Evolutionary conservation across 2,888 invertebrate genomes (phyloP).

Genomic region (Capitulum mitella): DNA sequence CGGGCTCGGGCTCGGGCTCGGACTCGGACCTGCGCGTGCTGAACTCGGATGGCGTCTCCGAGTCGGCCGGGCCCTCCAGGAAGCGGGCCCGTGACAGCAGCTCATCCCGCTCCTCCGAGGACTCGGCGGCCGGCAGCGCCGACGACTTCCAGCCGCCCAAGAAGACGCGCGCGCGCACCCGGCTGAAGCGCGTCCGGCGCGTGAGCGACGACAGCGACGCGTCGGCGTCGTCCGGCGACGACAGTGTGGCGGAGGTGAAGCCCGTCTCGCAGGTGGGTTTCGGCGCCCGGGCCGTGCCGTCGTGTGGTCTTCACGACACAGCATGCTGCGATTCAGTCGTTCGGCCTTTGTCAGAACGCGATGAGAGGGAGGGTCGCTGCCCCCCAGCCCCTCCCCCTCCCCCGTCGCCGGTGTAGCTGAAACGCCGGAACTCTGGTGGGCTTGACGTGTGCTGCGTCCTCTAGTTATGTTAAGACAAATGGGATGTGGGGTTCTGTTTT

Average conservation of each 20-base stretch:
- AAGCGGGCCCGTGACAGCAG: neutral
- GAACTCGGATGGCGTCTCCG: neutral
- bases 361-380: too few relatives aligned
- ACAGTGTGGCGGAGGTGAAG: slow-evolving; percentile 16
- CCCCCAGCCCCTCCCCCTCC: too few relatives aligned
- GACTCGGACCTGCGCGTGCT: neutral
- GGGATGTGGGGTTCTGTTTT: too few relatives aligned
- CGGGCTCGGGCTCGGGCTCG: neutral
- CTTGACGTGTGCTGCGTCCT: too few relatives aligned
- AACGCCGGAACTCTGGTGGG: too few relatives aligned
- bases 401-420: too few relatives aligned
- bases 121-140: slow-evolving; percentile 25
- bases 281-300: too few relatives aligned
- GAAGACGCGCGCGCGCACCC: slow-evolving; percentile 21
- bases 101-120: neutral
- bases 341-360: too few relatives aligned
- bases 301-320: too few relatives aligned
- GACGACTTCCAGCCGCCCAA: slow-evolving; percentile 31
- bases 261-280: slow-evolving; percentile 20
- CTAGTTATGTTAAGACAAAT: too few relatives aligned
- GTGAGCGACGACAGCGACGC: slow-evolving; percentile 29
- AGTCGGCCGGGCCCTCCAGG: neutral
- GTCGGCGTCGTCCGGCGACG: slow-evolving; percentile 25
- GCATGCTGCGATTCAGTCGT: too few relatives aligned
- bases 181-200: slow-evolving; percentile 21